Conservation (phyloP, 2,797 vertebrate genomes). For the Sarcoramphus papa region DNA sequence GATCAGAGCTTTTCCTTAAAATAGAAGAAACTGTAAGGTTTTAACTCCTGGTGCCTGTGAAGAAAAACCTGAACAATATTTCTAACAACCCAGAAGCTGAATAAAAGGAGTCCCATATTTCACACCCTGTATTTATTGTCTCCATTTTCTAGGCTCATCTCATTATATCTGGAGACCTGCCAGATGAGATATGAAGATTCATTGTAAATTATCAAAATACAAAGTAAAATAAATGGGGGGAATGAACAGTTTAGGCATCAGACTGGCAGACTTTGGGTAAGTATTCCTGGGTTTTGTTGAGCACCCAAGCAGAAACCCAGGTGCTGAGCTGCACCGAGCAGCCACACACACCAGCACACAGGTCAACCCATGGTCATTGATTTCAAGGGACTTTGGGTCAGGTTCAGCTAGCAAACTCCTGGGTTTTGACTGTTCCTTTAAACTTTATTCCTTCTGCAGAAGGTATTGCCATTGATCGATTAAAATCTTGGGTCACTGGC, state of each 20-base stretch:
- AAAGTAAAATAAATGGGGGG: not conserved
- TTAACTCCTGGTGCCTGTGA: not conserved
- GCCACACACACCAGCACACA: not conserved
- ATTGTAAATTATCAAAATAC: not conserved
- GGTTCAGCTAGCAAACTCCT: not conserved
- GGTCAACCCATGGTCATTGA: not conserved
- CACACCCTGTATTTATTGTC: not conserved
- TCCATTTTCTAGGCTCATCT: not conserved
- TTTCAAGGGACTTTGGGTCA: not conserved
- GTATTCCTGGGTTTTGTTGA: not conserved
- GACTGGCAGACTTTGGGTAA: not conserved
- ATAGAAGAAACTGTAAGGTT: conserved; percentile 16
- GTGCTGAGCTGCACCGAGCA: not conserved
- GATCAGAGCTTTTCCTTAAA: conserved; percentile 1
- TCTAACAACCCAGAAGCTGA: not conserved
- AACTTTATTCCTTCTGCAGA: not conserved
- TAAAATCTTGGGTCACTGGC: not conserved
- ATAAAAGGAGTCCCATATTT: not conserved
- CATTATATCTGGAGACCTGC: not conserved
- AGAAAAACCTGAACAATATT: not conserved
- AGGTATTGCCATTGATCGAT: not conserved
- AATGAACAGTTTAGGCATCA: not conserved
- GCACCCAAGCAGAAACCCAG: not conserved
- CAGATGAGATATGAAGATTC: not conserved
- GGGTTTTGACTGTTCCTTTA: not conserved